Percentiles rank a stretch among this genome's conserved stretches.
Conservation (phyloP, 2,888 invertebrate species). For the Thera obeliscata region DNA sequence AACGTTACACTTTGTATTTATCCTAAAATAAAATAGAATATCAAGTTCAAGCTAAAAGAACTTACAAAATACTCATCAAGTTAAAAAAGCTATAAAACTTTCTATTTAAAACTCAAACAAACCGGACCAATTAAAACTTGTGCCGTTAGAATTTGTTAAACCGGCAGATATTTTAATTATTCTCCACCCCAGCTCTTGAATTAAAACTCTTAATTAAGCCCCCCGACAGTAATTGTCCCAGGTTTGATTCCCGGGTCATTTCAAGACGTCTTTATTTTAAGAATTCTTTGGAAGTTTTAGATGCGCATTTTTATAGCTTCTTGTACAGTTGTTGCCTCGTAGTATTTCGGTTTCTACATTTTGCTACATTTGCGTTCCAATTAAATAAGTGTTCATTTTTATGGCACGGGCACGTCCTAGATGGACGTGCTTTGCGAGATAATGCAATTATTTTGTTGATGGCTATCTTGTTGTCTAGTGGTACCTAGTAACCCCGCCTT, state of each 20-base stretch:
- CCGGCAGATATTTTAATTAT: constrained; percentile 52
- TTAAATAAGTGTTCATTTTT: too few species aligned
- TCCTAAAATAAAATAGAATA: not conserved
- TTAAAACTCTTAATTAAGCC: constrained; percentile 49
- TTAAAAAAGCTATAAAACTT: not conserved
- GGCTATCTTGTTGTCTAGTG: too few species aligned
- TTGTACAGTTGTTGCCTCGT: not conserved
- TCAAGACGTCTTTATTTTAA: constrained; percentile 45
- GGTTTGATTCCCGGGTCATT: constrained; percentile 49
- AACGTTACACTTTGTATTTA: not conserved
- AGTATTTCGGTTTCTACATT: too few species aligned
- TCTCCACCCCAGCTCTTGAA: constrained; percentile 44
- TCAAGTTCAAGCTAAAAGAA: not conserved
- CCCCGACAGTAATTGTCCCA: constrained; percentile 41
- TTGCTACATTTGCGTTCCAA: too few species aligned
- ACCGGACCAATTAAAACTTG: constrained; percentile 41
- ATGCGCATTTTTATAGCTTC: constrained; percentile 5
- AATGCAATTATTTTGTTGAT: too few species aligned
- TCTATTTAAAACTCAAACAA: constrained; percentile 34
- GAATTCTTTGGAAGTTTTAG: constrained; percentile 39
- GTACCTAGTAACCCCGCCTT: too few species aligned
- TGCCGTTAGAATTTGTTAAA: constrained; percentile 52
- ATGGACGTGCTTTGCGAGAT: too few species aligned
- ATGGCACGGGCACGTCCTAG: too few species aligned
- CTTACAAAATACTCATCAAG: not conserved